Conservation (phyloP, 2,888 invertebrate genomes). For the Amphipoea oculea region DNA sequence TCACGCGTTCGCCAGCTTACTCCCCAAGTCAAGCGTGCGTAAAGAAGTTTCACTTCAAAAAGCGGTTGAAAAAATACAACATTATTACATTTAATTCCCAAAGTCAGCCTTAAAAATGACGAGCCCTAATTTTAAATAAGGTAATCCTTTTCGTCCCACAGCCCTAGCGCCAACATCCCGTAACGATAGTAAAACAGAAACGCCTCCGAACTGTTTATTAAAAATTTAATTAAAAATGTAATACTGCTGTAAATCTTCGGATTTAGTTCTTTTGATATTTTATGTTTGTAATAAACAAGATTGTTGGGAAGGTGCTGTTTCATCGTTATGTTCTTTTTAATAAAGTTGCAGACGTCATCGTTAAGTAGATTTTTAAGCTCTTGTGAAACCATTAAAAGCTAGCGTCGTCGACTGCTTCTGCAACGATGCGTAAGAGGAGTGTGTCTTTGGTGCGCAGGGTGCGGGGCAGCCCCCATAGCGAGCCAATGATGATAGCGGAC, state of each 20-base stretch:
- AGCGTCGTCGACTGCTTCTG: background rate
- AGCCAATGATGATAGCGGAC: background rate
- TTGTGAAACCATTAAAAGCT: background rate
- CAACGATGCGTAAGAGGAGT: background rate
- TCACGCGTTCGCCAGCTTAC: too few relatives aligned
- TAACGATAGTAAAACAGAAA: constrained; percentile 61
- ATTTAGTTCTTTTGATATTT: constrained; percentile 59
- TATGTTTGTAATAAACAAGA: constrained; percentile 55
- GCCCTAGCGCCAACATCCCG: constrained; percentile 18
- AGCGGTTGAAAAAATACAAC: background rate
- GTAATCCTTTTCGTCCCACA: constrained; percentile 55
- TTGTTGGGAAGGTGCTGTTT: constrained; percentile 42
- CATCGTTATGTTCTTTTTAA: constrained; percentile 27
- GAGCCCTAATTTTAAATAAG: constrained; percentile 49
- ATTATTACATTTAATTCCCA: constrained; percentile 7
- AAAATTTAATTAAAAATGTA: constrained; percentile 70
- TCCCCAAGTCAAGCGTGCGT: too few relatives aligned
- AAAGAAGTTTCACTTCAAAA: background rate
- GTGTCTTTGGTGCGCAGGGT: background rate
- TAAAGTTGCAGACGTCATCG: background rate
- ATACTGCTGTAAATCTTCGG: constrained; percentile 60
- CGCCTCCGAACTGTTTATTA: constrained; percentile 65
- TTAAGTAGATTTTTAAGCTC: background rate
- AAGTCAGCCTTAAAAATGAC: constrained; percentile 34
- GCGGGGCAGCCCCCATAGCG: background rate